Conservation (phyloP, 1,140 invertebrate genomes). For the Drosophila takahashii region DNA sequence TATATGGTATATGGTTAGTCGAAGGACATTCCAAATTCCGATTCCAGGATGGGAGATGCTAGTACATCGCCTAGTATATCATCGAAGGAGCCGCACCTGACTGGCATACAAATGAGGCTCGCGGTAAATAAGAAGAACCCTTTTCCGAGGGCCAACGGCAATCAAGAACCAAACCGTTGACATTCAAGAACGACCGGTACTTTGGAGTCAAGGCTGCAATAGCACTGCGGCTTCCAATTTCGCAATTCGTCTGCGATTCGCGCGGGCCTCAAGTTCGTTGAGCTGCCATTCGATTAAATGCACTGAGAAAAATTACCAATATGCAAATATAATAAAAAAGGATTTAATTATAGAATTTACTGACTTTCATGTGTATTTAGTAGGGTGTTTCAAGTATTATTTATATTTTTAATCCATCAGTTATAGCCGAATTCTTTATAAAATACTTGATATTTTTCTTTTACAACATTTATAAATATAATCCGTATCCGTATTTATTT, state of each 20-base stretch:
- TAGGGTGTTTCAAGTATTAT: too few relatives aligned
- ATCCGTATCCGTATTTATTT: too few relatives aligned
- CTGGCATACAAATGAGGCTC: conserved; percentile 40
- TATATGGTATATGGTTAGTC: conserved; percentile 7
- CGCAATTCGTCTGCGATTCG: conserved; percentile 42
- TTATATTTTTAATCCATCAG: too few relatives aligned
- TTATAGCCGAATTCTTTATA: too few relatives aligned
- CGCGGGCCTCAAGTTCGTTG: conserved; percentile 30
- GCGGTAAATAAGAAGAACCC: conserved; percentile 24
- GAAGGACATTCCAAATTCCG: conserved; percentile 14
- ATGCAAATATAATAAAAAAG: too few relatives aligned
- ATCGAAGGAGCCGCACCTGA: neutral
- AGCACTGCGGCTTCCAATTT: conserved; percentile 38
- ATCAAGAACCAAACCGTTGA: conserved; percentile 50
- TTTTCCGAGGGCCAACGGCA: conserved; percentile 29
- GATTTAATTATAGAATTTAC: too few relatives aligned
- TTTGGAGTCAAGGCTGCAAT: conserved; percentile 45
- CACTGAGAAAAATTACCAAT: neutral
- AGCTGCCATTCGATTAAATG: conserved; percentile 18
- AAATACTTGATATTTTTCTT: too few relatives aligned
- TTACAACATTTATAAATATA: too few relatives aligned
- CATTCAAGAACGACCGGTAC: conserved; percentile 49
- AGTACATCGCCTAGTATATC: neutral
- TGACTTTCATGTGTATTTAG: too few relatives aligned
- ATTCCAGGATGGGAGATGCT: neutral